Evolutionary conservation across 2,888 invertebrate species (phyloP), one percentile per base, ranked within the genome.

Genomic region (Hirudinaria manillensis): DNA sequence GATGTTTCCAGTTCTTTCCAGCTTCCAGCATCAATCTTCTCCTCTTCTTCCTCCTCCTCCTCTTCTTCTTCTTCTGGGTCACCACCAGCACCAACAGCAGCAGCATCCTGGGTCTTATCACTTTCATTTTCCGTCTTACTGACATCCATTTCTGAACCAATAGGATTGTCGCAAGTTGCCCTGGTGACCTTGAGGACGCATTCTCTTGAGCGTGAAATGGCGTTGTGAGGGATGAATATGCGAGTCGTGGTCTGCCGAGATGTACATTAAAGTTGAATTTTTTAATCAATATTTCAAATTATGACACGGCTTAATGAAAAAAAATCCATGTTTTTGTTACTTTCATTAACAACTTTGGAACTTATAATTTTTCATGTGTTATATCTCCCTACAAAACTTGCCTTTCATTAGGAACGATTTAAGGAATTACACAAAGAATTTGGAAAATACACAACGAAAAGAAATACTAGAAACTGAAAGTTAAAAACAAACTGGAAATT

Each of bases 1-100:
- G 61, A 61, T 61, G 68, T 68, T n/a, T 68, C 36, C 36, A 34
- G n/a, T 32, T 68, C 68, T 68, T 68, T 36, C 68, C 68, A 68
- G n/a, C 36, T n/a, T 34, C 61, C 61, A 16, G 16, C 10, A 16
- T 45, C 13, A 45, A 45, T 45, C 45, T 16, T 45, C 45, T 45
- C 45, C 45, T 45, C 45, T 10, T 45, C 45, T 16, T 45, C 10
- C 10, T 45, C 10, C 16, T 45, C 45, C 16, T 45, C 45, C 13
- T 45, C 45, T 16, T 45, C 45, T 38, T 38, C 38, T n/a, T n/a
- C n/a, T 53, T 21, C 16, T 53, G 13, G 16, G 21, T 53, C 53
- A 53, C 21, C 53, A 21, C 53, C 53, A 53, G 13, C 53, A 53
- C 21, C 21, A 61, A 7, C 13, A 61, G 13, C 61, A 61, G 13